Evolutionary conservation across 92 coral and sea anemone species (phyloP), one percentile per base, ranked within the genome.

Genomic region (Blastomussa wellsi): DNA sequence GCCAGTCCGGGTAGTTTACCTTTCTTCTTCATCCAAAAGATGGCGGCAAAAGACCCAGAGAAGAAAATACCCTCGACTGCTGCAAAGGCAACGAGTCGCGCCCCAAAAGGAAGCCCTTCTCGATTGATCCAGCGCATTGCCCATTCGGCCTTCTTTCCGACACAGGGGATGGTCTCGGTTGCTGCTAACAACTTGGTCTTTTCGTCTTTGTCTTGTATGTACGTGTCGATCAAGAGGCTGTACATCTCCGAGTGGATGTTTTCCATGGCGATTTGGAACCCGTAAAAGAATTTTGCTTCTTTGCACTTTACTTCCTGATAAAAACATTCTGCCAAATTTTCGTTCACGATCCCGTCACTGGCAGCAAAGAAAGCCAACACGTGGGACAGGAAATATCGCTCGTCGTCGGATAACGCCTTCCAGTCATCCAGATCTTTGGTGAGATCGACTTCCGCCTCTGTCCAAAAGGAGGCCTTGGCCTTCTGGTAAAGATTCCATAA

Each of bases 41-140:
- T 67, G 72, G 72, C 72, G 16, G 72, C 72, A 67, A 67, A 67
- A 15, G 72, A 28, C 16, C 72, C 72, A 33, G 72, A 67, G 35
- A 67, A 67, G 36, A 67, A 67, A 8, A 67, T 9, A 7, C 72
- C 72, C 38, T 67, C 72, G 41, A 67, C 72, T 10, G 72, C 72
- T 3, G 72, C 72, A 31, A 67, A 67, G 37, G 72, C 72, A 14
- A 67, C 72, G 19, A 67, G 19, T 13, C 72, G 72, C 0, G 5
- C 38, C 11, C 72, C 72, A 31, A 67, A 67, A 47, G 52, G 52
- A 47, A 47, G 52, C 72, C 37, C 16, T 16, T 67, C 41, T 33
- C 38, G 17, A 36, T 28, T 36, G 72, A 67, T 67, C 37, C 35
- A 67, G 1, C 36, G 35, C 41, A 31, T 7, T 0, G 72, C 72